Evolutionary conservation across 2,888 invertebrate genomes (phyloP), one percentile per base, ranked within the genome.

Genomic region (Philereme vetulata): DNA sequence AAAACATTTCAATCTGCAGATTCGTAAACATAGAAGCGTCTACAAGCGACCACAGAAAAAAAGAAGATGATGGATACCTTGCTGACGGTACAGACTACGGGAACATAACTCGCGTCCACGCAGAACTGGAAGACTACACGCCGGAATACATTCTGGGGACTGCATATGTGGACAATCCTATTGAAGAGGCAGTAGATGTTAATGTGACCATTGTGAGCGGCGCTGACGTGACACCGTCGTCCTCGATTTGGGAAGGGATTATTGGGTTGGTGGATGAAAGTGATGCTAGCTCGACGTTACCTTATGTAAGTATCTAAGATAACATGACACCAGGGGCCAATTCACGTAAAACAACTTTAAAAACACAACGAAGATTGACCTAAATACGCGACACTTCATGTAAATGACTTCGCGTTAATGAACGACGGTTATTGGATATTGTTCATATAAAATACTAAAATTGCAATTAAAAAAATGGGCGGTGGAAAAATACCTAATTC

Each of bases 21-120:
- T 95, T 95, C 75, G 90, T 95, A 50, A 95, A 94, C 75, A 95
- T 95, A 73, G 95, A 95, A 81, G 95, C 95, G 38, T 95, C 95
- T 75, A 93, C 95, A 11, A 76, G 93, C 40, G 92, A 94, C 46
- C 93, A 94, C 36, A 92, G 94, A 44, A 93, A 94, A 36, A 92
- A 94, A 47, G 94, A 94, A 65, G 91, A 92, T 36, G 89, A 91
- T 72, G 92, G 90, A 47, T 92, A 91, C 66, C 79, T 92, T 9
- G 74, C 86, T 1, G 92, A 92, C 64, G 92, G 92, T 5, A 89
- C 88, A 1, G 92, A 92, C 66, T 92, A 91, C 57, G 92, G 93
- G 10, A 84, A 92, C 54, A 83, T 90, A 4, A 87, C 88, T 6
- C 72, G 85, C 10, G 66, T 86, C 4, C 86, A 87, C 43, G 86